Conservation (phyloP, 2,113 vertebrate species). For the Eretmochelys imbricata region DNA sequence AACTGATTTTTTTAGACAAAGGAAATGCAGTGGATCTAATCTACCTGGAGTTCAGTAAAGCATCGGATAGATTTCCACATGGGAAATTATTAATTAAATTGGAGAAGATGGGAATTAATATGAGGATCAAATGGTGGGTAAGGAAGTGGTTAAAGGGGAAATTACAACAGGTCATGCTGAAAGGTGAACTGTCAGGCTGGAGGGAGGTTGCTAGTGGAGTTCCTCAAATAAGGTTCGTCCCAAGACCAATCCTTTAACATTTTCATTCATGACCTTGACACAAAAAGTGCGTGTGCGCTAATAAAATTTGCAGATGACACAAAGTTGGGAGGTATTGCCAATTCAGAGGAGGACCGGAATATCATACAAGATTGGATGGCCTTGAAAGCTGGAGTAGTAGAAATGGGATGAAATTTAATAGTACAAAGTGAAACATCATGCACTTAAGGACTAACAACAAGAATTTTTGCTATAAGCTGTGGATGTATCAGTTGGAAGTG, state of each 20-base stretch:
- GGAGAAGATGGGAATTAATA: not conserved
- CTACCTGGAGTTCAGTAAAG: not conserved
- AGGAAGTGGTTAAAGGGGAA: not conserved
- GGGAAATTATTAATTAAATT: not conserved
- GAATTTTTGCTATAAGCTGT: not conserved
- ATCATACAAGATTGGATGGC: not conserved
- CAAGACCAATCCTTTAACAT: too few species aligned
- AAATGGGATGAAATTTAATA: not conserved
- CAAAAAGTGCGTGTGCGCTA: not conserved
- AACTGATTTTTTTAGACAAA: not conserved
- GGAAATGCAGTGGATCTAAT: not conserved
- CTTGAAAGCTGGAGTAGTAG: not conserved
- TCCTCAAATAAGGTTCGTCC: not conserved
- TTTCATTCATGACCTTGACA: too few species aligned
- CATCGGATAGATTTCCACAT: not conserved
- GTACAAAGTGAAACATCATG: not conserved
- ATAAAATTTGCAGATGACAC: not conserved
- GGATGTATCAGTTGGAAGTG: not conserved
- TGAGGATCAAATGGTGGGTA: not conserved
- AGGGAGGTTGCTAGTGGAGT: not conserved
- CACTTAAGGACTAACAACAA: not conserved
- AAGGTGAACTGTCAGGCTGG: not conserved
- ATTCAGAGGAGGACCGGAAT: not conserved
- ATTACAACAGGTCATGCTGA: not conserved
- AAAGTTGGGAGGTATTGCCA: not conserved